Conservation (phyloP, 2,888 invertebrate species). For the Baccha elongata region DNA sequence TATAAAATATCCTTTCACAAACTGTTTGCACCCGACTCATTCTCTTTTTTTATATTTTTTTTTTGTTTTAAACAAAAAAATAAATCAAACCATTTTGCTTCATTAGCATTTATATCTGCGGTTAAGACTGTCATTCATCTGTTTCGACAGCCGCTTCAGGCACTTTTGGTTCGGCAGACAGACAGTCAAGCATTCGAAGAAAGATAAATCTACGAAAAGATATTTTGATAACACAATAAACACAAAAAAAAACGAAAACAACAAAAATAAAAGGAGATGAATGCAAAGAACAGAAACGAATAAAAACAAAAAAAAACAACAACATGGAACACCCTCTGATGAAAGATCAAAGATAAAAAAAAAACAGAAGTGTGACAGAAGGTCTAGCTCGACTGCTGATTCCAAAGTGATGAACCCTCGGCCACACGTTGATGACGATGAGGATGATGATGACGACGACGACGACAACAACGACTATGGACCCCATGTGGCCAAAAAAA, state of each 20-base stretch:
- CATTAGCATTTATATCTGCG: conserved; percentile 68
- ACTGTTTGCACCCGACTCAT: conserved; percentile 20
- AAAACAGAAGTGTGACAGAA: conserved; percentile 68
- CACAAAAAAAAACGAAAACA: background rate
- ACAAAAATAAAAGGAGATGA: conserved; percentile 12
- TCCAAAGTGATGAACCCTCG: conserved; percentile 53
- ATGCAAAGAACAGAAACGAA: background rate
- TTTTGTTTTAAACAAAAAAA: conserved; percentile 10
- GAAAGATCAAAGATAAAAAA: conserved; percentile 69
- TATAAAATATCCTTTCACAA: conserved; percentile 18
- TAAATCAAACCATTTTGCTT: conserved; percentile 47
- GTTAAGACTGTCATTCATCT: conserved; percentile 63
- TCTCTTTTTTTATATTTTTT: background rate
- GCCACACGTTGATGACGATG: conserved; percentile 27
- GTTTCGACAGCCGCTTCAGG: conserved; percentile 61
- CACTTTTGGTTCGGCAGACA: conserved; percentile 6
- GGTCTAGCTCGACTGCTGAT: conserved; percentile 55
- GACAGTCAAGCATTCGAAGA: conserved; percentile 12
- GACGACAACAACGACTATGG: conserved; percentile 17
- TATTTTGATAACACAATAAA: conserved; percentile 39
- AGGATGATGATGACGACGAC: background rate
- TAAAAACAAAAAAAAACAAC: background rate
- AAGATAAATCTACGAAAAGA: conserved; percentile 48
- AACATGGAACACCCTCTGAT: conserved; percentile 49
- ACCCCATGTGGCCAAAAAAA: conserved; percentile 63